phyloP scores from a whole-genome alignment of 2,888 invertebrate species.

The Masnerella sp. region DNA sequence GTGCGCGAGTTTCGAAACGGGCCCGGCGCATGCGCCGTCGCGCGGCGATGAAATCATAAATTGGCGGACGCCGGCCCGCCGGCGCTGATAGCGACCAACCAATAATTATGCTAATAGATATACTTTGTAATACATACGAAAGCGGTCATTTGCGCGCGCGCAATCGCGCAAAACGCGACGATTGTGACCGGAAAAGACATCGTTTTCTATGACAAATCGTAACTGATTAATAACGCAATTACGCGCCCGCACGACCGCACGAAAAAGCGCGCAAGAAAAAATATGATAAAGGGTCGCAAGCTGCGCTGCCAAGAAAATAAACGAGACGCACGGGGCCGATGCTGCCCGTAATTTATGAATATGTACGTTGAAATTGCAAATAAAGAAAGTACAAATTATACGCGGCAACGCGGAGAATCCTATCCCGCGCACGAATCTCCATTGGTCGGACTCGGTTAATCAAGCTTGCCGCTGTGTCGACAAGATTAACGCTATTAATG shows the following conservation, averaged over 20 bases:
- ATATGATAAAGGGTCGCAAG: slow-evolving; percentile 41
- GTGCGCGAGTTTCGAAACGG: slow-evolving; percentile 29
- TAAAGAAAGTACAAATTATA: slow-evolving; percentile 54
- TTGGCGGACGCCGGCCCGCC: slow-evolving; percentile 73
- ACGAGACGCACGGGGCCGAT: slow-evolving; percentile 42
- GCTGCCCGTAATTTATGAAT: slow-evolving; percentile 47
- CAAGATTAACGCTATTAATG: slow-evolving; percentile 71
- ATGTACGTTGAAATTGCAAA: slow-evolving; percentile 50
- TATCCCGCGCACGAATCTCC: slow-evolving; percentile 54
- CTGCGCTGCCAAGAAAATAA: slow-evolving; percentile 35
- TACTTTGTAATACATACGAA: slow-evolving; percentile 72
- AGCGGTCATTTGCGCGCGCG: too few relatives aligned
- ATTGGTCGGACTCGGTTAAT: slow-evolving; percentile 65
- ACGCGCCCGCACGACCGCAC: background rate
- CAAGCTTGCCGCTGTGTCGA: slow-evolving; percentile 62
- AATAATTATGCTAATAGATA: slow-evolving; percentile 75
- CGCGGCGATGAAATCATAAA: slow-evolving; percentile 74
- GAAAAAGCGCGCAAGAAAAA: slow-evolving; percentile 17
- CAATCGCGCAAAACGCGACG: slow-evolving; percentile 28
- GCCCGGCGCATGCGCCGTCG: slow-evolving; percentile 60
- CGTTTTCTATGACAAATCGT: slow-evolving; percentile 25
- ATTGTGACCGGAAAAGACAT: slow-evolving; percentile 14
- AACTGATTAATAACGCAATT: slow-evolving; percentile 34
- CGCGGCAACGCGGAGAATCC: slow-evolving; percentile 31
- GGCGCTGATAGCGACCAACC: slow-evolving; percentile 75